These are phyloP conservation scores for Caranx ignobilis DNA, from an alignment of 2,113 vertebrate species.

Conservation along the genomic window DNA sequence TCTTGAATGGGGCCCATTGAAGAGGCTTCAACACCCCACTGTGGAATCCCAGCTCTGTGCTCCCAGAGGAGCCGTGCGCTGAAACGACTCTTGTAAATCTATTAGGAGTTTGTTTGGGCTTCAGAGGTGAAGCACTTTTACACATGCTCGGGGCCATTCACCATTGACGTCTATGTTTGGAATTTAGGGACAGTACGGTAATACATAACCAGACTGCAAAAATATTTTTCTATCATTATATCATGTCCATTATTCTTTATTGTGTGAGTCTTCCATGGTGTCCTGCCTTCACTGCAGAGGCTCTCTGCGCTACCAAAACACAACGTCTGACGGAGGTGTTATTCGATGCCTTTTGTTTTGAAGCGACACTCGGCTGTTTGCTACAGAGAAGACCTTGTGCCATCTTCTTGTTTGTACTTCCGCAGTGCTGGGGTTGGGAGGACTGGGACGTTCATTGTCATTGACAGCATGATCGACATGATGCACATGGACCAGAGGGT, in stretches of 20 bases:
- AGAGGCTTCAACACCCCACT: slow-evolving; percentile 47
- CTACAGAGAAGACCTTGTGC: slow-evolving; percentile 44
- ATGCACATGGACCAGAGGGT: slow-evolving; percentile 91
- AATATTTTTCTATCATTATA: background rate
- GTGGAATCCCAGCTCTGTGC: slow-evolving; percentile 66
- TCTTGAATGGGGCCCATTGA: slow-evolving; percentile 64
- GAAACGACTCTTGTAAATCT: slow-evolving; percentile 79
- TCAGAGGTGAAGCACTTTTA: slow-evolving; percentile 66
- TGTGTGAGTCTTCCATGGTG: background rate
- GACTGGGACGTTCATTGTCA: slow-evolving; percentile 97
- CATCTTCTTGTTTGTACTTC: slow-evolving; percentile 47
- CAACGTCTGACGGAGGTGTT: background rate
- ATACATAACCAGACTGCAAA: background rate
- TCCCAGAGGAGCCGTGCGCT: slow-evolving; percentile 65
- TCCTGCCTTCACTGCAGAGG: background rate
- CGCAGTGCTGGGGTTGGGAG: slow-evolving; percentile 94
- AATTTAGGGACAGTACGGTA: background rate
- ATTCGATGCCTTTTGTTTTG: background rate
- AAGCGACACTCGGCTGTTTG: slow-evolving; percentile 27
- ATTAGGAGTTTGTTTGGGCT: slow-evolving; percentile 60
- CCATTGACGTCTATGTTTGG: slow-evolving; percentile 39
- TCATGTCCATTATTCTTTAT: background rate
- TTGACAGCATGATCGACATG: slow-evolving; percentile 98
- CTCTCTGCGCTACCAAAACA: background rate
- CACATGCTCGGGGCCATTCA: slow-evolving; percentile 53